Evolutionary conservation across 2,797 vertebrate species (phyloP).

Genomic region (Eidolon dupreanum): DNA sequence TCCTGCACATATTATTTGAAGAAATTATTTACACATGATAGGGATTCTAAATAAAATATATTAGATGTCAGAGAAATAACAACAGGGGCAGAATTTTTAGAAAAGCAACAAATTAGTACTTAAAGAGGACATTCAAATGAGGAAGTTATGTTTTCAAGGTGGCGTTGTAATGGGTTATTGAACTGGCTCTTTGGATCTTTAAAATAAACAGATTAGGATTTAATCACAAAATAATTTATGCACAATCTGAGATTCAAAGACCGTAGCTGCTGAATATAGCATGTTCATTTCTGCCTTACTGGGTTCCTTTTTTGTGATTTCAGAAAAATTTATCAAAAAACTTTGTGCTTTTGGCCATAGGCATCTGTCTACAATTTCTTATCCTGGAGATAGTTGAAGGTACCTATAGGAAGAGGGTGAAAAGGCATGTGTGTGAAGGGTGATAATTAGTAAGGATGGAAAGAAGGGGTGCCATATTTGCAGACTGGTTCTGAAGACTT

Average conservation of each 20-base stretch:
- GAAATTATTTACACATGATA: not conserved
- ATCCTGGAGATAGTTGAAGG: not conserved
- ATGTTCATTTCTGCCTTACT: not conserved
- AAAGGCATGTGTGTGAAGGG: not conserved
- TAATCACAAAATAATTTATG: not conserved
- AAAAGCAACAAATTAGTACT: not conserved
- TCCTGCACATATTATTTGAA: not conserved
- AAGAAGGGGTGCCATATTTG: not conserved
- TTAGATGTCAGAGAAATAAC: not conserved
- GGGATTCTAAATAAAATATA: not conserved
- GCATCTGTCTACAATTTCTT: not conserved
- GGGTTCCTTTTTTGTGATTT: not conserved
- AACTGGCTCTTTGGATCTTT: not conserved
- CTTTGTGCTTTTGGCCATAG: not conserved
- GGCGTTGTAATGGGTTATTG: not conserved
- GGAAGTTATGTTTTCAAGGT: not conserved
- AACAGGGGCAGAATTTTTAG: not conserved
- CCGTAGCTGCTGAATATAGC: not conserved
- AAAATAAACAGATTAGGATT: not conserved
- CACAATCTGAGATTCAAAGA: not conserved
- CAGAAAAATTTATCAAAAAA: not conserved
- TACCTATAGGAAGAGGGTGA: not conserved
- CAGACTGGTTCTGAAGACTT: not conserved
- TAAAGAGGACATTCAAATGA: not conserved
- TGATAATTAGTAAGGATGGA: not conserved